Conservation (phyloP, 1,140 invertebrate genomes). For the Megalopta genalis region DNA sequence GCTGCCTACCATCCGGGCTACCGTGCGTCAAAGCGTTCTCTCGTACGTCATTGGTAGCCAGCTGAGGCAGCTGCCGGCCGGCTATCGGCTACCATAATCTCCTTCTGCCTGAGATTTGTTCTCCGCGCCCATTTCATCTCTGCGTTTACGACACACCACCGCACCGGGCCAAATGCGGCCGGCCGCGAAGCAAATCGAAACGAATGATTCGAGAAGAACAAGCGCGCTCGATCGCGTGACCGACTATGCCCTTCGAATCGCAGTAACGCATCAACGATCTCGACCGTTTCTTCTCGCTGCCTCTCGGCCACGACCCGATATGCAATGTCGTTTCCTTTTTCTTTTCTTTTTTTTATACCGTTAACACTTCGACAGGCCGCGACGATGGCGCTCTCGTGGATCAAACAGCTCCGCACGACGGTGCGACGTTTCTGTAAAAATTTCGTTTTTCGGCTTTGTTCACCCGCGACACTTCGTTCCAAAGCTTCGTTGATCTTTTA, state of each 20-base stretch:
- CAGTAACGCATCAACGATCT: not conserved
- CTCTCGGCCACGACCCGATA: too few species aligned
- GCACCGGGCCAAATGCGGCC: not conserved
- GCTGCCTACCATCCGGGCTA: slow-evolving; percentile 8
- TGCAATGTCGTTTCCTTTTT: too few species aligned
- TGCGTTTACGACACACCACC: not conserved
- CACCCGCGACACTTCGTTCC: too few species aligned
- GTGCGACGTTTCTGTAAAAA: too few species aligned
- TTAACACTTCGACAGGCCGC: too few species aligned
- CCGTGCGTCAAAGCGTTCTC: slow-evolving; percentile 33
- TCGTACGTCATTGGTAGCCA: slow-evolving; percentile 46
- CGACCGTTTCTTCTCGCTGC: not conserved
- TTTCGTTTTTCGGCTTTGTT: too few species aligned
- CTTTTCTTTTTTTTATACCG: too few species aligned
- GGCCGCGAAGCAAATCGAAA: slow-evolving; percentile 24
- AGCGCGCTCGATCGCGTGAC: slow-evolving; percentile 7
- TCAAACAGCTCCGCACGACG: too few species aligned
- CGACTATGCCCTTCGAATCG: not conserved
- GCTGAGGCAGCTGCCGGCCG: slow-evolving; percentile 32
- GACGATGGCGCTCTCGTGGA: too few species aligned
- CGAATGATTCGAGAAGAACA: slow-evolving; percentile 34
- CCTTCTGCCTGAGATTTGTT: slow-evolving; percentile 15
- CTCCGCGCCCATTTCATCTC: not conserved
- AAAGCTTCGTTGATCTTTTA: too few species aligned
- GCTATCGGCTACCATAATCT: slow-evolving; percentile 44